These are phyloP conservation scores for Eudemis profundana DNA, from an alignment of 2,888 invertebrate genomes.

Conservation along the genomic window DNA sequence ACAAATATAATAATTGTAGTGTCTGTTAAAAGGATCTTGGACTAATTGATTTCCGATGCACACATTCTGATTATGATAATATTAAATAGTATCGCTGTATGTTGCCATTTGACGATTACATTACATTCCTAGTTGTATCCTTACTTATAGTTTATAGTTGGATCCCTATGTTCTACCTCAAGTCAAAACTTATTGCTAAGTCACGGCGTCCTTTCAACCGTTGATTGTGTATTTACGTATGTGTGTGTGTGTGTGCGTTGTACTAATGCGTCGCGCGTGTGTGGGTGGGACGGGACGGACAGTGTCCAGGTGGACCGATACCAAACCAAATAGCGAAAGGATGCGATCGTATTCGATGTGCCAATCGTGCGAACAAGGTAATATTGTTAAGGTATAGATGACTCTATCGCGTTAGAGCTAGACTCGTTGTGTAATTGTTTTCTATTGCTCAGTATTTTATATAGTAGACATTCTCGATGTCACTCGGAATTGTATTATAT, in stretches of 20 bases:
- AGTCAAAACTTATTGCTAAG: slow-evolving; percentile 78
- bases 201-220: slow-evolving; percentile 72
- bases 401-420: slow-evolving; percentile 77
- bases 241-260: slow-evolving; percentile 44
- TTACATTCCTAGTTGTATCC: slow-evolving; percentile 83
- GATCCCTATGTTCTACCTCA: slow-evolving; percentile 83
- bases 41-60: slow-evolving; percentile 62
- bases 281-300: slow-evolving; percentile 2
- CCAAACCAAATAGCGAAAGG: slow-evolving; percentile 83
- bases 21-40: slow-evolving; percentile 35
- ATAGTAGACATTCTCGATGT: slow-evolving; percentile 70
- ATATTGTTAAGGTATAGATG: slow-evolving; percentile 80
- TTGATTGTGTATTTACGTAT: slow-evolving; percentile 51
- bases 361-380: slow-evolving; percentile 81
- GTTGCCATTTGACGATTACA: slow-evolving; percentile 80
- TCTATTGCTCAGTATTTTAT: slow-evolving; percentile 85
- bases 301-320: slow-evolving; percentile 57
- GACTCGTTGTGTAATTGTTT: slow-evolving; percentile 79
- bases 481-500: slow-evolving; percentile 82
- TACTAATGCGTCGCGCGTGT: slow-evolving; percentile 28
- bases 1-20: slow-evolving; percentile 46
- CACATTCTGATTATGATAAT: slow-evolving; percentile 69
- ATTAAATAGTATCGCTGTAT: slow-evolving; percentile 75
- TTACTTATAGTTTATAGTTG: slow-evolving; percentile 75
- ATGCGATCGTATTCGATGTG: slow-evolving; percentile 74